Percentiles rank a stretch among this genome's conserved stretches.
Conservation (phyloP, 2,888 invertebrate genomes). For the Plemyria rubiginata region DNA sequence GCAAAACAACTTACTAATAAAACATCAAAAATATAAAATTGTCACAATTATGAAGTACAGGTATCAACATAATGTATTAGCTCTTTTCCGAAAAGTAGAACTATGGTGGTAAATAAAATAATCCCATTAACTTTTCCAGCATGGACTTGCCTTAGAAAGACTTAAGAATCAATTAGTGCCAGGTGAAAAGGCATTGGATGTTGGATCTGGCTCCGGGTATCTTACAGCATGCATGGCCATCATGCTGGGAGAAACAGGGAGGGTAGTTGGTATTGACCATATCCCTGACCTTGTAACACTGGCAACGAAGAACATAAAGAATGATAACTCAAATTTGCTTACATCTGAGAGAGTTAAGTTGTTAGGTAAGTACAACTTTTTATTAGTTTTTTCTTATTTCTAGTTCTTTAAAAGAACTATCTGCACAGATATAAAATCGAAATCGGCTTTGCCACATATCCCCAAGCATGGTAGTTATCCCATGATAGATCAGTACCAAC, state of each 20-base stretch:
- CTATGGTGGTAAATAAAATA: not conserved
- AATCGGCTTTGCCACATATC: too few relatives aligned
- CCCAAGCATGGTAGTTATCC: too few relatives aligned
- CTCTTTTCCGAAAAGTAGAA: too few relatives aligned
- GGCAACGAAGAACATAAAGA: constrained; percentile 90
- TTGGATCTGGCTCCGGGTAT: constrained; percentile 97
- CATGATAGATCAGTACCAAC: too few relatives aligned
- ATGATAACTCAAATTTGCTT: constrained; percentile 89
- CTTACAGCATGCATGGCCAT: constrained; percentile 95
- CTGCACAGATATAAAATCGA: too few relatives aligned
- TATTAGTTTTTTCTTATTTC: not conserved
- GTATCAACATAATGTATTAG: too few relatives aligned
- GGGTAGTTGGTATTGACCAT: constrained; percentile 95
- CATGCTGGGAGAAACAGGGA: constrained; percentile 89
- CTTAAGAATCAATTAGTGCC: constrained; percentile 90
- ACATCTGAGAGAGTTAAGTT: constrained; percentile 88
- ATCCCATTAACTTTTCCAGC: constrained; percentile 82
- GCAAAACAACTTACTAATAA: too few relatives aligned
- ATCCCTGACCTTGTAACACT: constrained; percentile 91
- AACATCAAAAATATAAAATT: too few relatives aligned
- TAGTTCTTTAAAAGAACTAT: too few relatives aligned
- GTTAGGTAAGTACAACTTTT: constrained; percentile 81
- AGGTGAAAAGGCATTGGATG: constrained; percentile 93
- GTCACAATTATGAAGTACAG: too few relatives aligned
- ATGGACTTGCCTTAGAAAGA: constrained; percentile 95